Evolutionary conservation across 2,113 vertebrate genomes (phyloP), one percentile per base, ranked within the genome.

Genomic region (Scalopus aquaticus): DNA sequence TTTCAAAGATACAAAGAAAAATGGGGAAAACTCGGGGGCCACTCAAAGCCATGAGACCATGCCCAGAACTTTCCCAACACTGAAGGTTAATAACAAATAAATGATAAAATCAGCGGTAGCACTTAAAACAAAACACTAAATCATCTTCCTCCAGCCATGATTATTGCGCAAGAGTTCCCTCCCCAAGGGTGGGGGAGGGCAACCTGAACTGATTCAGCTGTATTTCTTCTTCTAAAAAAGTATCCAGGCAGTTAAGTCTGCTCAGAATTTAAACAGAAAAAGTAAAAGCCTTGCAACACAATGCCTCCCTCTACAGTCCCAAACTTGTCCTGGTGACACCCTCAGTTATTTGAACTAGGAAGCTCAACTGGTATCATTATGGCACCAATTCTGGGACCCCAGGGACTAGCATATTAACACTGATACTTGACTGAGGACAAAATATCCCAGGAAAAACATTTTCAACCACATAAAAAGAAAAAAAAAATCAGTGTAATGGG

Each of bases 371-470:
- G 30, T 72, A 56, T 35, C 60, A 69, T 88, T 24, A 58, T 32
- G 54, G 69, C 72, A 84, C 79, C 67, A 54, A 30, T 62, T 82
- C 79, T 80, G 62, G 90, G 72, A 60, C 67, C 64, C 30, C 10
- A 56, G 65, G 65, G 78, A 81, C 35, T 37, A 84, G 49, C 17
- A 35, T 32, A 72, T 77, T 93, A 92, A 80, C 46, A 58, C 26
- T 76, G 65, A 58, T 49, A 92, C 30, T 42, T 84, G 42, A 95
- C 73, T 58, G 13, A 67, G 74, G 26, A 91, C 69, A 95, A 49
- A 32, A 64, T 39, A 67, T 93, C 39, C 82, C 49, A 64, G 32
- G 82, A 91, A 96, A 95, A 95, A 85, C 32, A 96, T 88, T 94
- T 95, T 39, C 26, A 92, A 96, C 17, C 54, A 95, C 24, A 78